Percentiles rank a stretch among this genome's conserved stretches.
Evolutionary conservation across 1,140 invertebrate species (phyloP).

Genomic region (Agrilus planipennis): DNA sequence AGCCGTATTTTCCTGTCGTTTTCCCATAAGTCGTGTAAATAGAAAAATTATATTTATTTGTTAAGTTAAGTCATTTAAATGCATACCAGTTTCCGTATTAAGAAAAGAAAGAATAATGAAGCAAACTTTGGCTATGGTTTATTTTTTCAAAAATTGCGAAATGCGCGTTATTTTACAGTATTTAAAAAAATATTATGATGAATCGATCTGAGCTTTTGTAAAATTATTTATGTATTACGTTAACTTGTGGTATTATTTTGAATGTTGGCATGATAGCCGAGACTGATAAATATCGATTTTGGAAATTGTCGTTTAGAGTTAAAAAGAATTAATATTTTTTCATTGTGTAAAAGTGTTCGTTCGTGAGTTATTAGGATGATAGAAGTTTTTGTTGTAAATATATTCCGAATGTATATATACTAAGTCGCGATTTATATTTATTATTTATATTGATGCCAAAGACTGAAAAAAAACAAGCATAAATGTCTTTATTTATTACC

Average conservation of each 20-base stretch:
- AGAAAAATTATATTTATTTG: constrained; percentile 8
- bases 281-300: background rate
- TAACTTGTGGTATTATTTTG: too few relatives aligned
- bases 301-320: background rate
- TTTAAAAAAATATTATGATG: too few relatives aligned
- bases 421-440: constrained; percentile 24
- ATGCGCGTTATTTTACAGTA: too few relatives aligned
- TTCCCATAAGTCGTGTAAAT: constrained; percentile 6
- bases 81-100: too few relatives aligned
- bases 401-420: constrained; percentile 17
- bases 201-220: too few relatives aligned
- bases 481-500: constrained; percentile 16
- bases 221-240: too few relatives aligned
- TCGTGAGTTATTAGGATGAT: background rate
- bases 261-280: background rate
- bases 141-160: too few relatives aligned
- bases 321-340: background rate
- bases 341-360: background rate
- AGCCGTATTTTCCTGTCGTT: background rate
- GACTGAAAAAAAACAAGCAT: constrained; percentile 27
- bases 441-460: constrained; percentile 28
- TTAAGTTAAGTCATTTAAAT: constrained; percentile 1
- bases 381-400: constrained; percentile 4
- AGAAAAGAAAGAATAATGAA: too few relatives aligned
- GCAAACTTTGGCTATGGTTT: too few relatives aligned